Base-by-base conservation (phyloP, 1,140 invertebrate genomes). In the Scaptomyza pallida region DNA sequence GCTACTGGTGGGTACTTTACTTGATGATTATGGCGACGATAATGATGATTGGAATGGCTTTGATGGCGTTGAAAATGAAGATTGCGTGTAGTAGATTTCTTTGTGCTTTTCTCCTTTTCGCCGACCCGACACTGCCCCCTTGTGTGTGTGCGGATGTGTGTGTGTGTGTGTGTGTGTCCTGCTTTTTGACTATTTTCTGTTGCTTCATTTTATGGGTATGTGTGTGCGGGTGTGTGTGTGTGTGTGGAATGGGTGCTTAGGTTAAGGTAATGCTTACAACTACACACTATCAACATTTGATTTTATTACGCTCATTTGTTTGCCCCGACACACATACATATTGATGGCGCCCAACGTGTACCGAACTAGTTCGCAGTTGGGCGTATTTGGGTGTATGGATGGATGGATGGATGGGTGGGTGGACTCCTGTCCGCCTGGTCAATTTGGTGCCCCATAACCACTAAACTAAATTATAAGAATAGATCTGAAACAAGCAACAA, bases 11-110 rank as follows among this genome's bases (percentile, higher is more conserved):
- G 89, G 89, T 90, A 86, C 85, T 90, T 90, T 89, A 75, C 78
- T 88, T 90, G 89, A 90, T 90, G 89, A 90, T 90, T 90, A 90
- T 90, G 89, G 89, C 89, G 89, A 90, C 89, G 89, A 90, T 90
- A 90, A 90, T 90, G 89, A 90, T 90, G 89, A 90, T 90, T 90
- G 89, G 85, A 90, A 90, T 90, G 89, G 89, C 75, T 90, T 90
- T 90, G 89, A 90, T 90, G 89, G 89, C 89, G 89, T 90, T 90
- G 78, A 89, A 90, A 90, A 90, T 90, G 89, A 90, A 90, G 89
- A 90, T 90, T 90, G 88, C 88, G 88, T 90, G 88, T 90, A 83
- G 88, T 90, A 89, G 86, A 90, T 89, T 90, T 83, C 65, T 56
- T 68, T 65, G 54, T 75, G 69, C 76, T 80, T 72, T 40, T 45